Conservation (phyloP, 2,888 invertebrate genomes). For the Apotomis betuletana region DNA sequence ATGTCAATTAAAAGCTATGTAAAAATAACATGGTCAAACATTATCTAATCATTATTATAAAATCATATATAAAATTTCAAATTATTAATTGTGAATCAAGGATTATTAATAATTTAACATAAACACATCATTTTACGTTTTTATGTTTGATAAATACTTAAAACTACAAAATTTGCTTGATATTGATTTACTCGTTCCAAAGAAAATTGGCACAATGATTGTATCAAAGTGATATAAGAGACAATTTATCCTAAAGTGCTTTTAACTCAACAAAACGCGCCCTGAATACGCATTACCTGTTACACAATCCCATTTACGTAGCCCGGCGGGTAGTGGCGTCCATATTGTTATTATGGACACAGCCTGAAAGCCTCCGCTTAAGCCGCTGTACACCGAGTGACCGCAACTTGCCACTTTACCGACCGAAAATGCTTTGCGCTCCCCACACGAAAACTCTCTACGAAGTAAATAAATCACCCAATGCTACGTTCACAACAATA, state of each 20-base stretch:
- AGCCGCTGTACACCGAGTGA: constrained; percentile 50
- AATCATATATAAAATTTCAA: no score
- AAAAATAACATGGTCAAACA: no score
- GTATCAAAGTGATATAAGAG: constrained; percentile 3
- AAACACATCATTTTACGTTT: no score
- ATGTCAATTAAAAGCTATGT: no score
- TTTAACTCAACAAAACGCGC: constrained; percentile 37
- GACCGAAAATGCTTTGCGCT: constrained; percentile 49
- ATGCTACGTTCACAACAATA: constrained; percentile 39
- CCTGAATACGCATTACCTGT: constrained; percentile 30
- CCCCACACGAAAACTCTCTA: constrained; percentile 37
- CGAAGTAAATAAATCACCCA: constrained; percentile 27
- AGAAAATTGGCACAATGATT: neutral
- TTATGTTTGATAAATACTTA: no score
- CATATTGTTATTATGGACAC: constrained; percentile 50
- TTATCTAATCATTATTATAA: no score
- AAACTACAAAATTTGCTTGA: no score
- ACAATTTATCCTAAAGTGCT: constrained; percentile 17
- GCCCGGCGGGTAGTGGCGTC: constrained; percentile 39
- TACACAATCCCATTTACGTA: constrained; percentile 32
- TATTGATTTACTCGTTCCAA: no score
- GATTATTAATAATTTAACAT: no score
- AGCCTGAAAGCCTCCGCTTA: constrained; percentile 49
- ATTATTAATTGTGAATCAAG: no score
- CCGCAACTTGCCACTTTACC: constrained; percentile 50